Conservation (phyloP, 2,888 invertebrate species). For the Conistra vaccinii region DNA sequence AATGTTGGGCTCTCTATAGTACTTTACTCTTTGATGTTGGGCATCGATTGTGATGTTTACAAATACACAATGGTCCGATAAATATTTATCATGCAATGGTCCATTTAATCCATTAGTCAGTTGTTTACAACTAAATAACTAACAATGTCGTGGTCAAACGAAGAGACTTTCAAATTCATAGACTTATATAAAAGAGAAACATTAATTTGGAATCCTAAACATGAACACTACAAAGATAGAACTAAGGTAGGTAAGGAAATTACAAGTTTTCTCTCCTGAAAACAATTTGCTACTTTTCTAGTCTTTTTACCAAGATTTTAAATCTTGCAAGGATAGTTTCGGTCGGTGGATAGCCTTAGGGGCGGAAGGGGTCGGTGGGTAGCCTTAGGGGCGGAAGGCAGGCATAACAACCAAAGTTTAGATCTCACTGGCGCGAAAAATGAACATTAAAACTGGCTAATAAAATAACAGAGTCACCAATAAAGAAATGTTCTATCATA, state of each 20-base stretch:
- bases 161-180: constrained; percentile 59
- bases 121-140: background rate
- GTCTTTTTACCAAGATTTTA: background rate
- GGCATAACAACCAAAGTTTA: background rate
- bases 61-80: constrained; percentile 46
- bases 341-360: too few species aligned
- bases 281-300: background rate
- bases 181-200: constrained; percentile 52
- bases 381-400: too few species aligned
- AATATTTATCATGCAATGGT: background rate
- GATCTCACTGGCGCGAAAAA: background rate
- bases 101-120: constrained; percentile 14
- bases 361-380: too few species aligned
- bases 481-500: background rate
- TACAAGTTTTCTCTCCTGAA: background rate
- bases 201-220: constrained; percentile 58
- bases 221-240: constrained; percentile 59
- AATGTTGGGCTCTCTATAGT: too few species aligned
- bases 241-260: constrained; percentile 42
- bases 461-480: background rate
- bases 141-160: constrained; percentile 58
- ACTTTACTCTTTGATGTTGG: too few species aligned
- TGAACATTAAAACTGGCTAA: background rate
- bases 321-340: background rate
- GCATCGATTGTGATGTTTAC: constrained; percentile 11